These are phyloP conservation scores for Procambarus clarkii DNA, from an alignment of 1,140 invertebrate genomes.

Conservation along the genomic window DNA sequence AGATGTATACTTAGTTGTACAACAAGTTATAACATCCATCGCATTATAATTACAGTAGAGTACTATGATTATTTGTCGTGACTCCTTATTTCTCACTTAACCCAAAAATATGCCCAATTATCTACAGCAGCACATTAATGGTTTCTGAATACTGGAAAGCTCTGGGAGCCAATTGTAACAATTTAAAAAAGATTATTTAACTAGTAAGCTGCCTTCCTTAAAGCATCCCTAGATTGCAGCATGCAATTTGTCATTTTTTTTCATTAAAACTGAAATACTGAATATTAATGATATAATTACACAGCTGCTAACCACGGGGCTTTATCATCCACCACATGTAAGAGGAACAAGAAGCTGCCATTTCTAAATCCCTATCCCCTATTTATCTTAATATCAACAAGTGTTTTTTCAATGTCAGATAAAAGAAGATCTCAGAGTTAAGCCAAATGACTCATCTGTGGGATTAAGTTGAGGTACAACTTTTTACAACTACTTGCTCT, in stretches of 20 bases:
- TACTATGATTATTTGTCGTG: not conserved
- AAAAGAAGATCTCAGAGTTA: conserved; percentile 9
- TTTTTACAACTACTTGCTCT: conserved; percentile 60
- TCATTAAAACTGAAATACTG: not conserved
- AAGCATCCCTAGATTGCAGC: conserved; percentile 4
- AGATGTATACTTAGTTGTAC: conserved; percentile 1
- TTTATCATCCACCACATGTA: not conserved
- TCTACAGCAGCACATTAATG: not conserved
- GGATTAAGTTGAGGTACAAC: not conserved
- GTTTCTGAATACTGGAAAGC: not conserved
- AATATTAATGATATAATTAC: not conserved
- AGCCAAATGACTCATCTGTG: conserved; percentile 2
- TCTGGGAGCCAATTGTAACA: not conserved
- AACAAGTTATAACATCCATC: conserved; percentile 3
- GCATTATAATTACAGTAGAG: not conserved
- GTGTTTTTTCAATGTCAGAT: not conserved
- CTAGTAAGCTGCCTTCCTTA: not conserved
- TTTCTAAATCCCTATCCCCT: not conserved
- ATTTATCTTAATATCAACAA: conserved; percentile 6
- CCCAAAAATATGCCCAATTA: not conserved
- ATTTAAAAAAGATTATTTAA: not conserved
- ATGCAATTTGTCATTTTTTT: not conserved
- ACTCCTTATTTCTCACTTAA: not conserved
- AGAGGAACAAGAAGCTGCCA: not conserved
- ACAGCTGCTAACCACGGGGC: not conserved